These are phyloP conservation scores for Chiridota heheva DNA, from an alignment of 35 echinoderm and acorn worm genomes.

Conservation along the genomic window DNA sequence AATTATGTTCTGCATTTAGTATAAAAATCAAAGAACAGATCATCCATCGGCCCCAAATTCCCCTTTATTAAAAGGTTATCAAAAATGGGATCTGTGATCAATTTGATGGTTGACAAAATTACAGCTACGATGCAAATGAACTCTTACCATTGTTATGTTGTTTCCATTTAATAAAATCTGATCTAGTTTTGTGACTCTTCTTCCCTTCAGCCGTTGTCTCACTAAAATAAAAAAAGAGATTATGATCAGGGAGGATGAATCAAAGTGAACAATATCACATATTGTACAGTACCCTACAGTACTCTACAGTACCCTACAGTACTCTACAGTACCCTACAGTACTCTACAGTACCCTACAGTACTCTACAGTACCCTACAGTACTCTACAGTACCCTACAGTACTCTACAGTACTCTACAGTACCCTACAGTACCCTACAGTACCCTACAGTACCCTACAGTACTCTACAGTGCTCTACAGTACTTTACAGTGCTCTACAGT, in stretches of 20 bases:
- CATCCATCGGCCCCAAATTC: not conserved
- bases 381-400: too few relatives aligned
- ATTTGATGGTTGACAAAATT: not conserved
- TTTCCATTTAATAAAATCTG: constrained; percentile 99
- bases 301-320: too few relatives aligned
- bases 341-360: too few relatives aligned
- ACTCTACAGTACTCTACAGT: too few relatives aligned
- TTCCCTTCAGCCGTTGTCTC: constrained; percentile 91
- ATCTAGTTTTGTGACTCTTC: constrained; percentile 95
- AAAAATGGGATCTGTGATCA: not conserved
- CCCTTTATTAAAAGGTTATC: not conserved
- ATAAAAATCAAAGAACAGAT: not conserved
- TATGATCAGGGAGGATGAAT: not conserved
- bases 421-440: too few relatives aligned
- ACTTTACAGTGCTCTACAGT: too few relatives aligned
- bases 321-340: too few relatives aligned
- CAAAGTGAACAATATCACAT: not conserved
- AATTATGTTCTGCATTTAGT: not conserved
- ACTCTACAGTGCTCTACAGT: too few relatives aligned
- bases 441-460: too few relatives aligned
- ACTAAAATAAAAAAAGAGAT: constrained; percentile 55
- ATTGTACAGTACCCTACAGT: too few relatives aligned
- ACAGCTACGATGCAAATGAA: not conserved
- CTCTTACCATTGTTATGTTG: constrained; percentile 97
- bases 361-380: too few relatives aligned